phyloP scores from a whole-genome alignment of 1,140 invertebrate genomes.

The Macrosteles quadrilineatus region DNA sequence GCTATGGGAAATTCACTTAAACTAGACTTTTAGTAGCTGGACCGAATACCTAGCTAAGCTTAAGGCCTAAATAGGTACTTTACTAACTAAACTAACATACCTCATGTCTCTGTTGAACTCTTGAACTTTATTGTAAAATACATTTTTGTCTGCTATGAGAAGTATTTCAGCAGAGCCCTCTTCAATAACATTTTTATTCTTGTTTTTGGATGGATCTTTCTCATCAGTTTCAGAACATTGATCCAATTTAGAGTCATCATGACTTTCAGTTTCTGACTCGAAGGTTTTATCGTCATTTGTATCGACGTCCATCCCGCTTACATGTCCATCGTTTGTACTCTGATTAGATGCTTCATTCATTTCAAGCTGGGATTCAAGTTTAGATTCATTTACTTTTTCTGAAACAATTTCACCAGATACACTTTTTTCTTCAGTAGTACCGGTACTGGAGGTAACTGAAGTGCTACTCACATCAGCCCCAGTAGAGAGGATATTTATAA shows the following conservation, averaged over 20 bases:
- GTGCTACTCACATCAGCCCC: not conserved
- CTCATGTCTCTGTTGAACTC: slow-evolving; percentile 97
- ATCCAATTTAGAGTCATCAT: slow-evolving; percentile 1
- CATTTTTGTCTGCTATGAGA: slow-evolving; percentile 58
- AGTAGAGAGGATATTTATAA: slow-evolving; percentile 15
- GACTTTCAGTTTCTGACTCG: not conserved
- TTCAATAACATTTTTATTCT: slow-evolving; percentile 6
- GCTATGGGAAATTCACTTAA: too few species aligned
- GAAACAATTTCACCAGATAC: not conserved
- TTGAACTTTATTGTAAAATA: slow-evolving; percentile 98
- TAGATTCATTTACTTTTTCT: not conserved
- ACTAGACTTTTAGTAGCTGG: too few species aligned
- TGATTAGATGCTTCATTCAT: not conserved
- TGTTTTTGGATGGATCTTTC: not conserved
- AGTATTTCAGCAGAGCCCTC: slow-evolving; percentile 25
- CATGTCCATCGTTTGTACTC: not conserved
- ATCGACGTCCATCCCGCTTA: not conserved
- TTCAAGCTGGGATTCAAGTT: not conserved
- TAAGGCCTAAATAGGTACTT: too few species aligned
- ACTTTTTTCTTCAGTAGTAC: not conserved
- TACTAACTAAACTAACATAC: slow-evolving; percentile 52
- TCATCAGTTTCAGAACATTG: not conserved
- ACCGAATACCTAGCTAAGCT: too few species aligned
- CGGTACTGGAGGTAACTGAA: not conserved
- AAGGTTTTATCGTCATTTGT: not conserved